Evolutionary conservation across 2,888 invertebrate genomes (phyloP), one percentile per base, ranked within the genome.

Genomic region (Drosophila fulvimacula): DNA sequence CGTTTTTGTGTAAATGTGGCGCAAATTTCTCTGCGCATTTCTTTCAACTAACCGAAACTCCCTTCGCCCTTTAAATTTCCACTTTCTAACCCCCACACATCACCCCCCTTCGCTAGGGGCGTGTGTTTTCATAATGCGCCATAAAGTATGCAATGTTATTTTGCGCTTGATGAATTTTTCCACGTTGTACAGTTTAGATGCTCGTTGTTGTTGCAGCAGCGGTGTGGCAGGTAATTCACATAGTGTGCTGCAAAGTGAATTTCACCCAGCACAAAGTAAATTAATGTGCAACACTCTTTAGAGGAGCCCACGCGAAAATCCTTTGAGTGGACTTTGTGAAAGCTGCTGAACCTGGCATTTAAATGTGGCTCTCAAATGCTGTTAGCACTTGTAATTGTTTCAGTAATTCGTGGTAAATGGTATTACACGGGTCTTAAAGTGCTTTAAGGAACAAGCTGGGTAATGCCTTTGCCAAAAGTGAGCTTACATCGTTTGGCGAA

Each of bases 81-180:
- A 39, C 49, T 36, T 2, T 4, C 32, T 4, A n/a, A n/a, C 4
- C 41, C 55, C 17, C 24, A 15, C 44, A 44, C 10, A 42, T 32
- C 30, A 49, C 19, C 38, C 21, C 51, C 19, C 52, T 27, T 27
- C 56, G 48, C 42, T 64, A 36, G 38, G 44, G 27, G 73, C 76
- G 87, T 84, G 88, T 83, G 87, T 77, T 85, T 85, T 83, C 85
- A 88, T 85, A 86, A 86, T 88, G 83, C 83, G 86, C 83, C 81
- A 88, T 86, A 85, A 88, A 85, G 85, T 85, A 85, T 86, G 88
- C 87, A 85, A 85, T 85, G 85, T 86, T 85, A 88, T 85, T 85
- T 85, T 85, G 81, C 73, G 88, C 85, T 86, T 88, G 85, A 85
- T 85, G 83, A 86, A 85, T 88, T 88, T 85, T 88, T 85, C 81